phyloP scores from a whole-genome alignment of 2,113 vertebrate species.

The Engystomops pustulosus region DNA sequence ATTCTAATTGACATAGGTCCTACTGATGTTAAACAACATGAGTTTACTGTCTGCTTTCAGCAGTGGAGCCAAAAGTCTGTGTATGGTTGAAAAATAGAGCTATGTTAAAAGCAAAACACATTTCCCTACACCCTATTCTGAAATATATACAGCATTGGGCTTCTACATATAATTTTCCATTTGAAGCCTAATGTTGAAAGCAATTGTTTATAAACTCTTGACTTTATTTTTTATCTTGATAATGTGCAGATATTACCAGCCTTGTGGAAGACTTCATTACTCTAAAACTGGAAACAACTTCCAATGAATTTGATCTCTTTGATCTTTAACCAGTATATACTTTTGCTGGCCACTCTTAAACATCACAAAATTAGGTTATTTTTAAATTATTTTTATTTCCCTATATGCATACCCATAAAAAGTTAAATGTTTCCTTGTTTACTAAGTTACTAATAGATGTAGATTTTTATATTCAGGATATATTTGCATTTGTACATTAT shows the following conservation, averaged over 20 bases:
- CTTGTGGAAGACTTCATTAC: slow-evolving; percentile 54
- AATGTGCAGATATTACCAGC: slow-evolving; percentile 61
- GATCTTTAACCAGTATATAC: slow-evolving; percentile 62
- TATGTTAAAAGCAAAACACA: not conserved
- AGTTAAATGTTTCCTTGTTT: too few species aligned
- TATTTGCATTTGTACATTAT: too few species aligned
- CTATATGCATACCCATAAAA: too few species aligned
- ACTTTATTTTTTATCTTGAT: slow-evolving; percentile 62
- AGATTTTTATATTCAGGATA: too few species aligned
- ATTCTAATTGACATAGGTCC: not conserved
- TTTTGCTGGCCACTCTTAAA: slow-evolving; percentile 51
- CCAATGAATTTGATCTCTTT: slow-evolving; percentile 62
- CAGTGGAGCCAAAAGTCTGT: slow-evolving; percentile 15
- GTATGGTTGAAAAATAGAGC: not conserved
- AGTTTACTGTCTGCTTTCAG: not conserved
- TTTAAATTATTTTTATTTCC: too few species aligned
- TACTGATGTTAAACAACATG: not conserved
- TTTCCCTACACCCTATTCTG: not conserved
- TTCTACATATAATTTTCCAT: slow-evolving; percentile 31
- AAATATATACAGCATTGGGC: slow-evolving; percentile 8
- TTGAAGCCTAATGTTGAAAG: slow-evolving; percentile 30
- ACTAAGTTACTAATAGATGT: too few species aligned
- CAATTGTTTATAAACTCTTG: slow-evolving; percentile 34
- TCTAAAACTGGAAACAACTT: slow-evolving; percentile 46
- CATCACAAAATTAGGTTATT: not conserved